Evolutionary conservation across 2,797 vertebrate species (phyloP).

Genomic region (Schizopygopsis pylzovi): DNA sequence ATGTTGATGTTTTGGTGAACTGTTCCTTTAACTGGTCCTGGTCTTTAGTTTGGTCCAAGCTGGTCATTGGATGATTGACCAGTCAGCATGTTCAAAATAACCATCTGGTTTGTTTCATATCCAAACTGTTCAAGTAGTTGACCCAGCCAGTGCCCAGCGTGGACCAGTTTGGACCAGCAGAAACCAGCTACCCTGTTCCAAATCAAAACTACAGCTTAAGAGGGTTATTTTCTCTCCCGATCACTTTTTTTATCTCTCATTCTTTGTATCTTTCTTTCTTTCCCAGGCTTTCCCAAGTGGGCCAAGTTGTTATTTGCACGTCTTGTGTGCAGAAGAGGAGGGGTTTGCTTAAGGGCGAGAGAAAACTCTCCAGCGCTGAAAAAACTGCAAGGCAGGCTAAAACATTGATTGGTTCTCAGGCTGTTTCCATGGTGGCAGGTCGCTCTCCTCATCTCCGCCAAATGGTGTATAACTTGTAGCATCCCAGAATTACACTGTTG

Average conservation of each 20-base stretch:
- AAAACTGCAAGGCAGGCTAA: slow-evolving; percentile 47
- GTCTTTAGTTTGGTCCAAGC: not conserved
- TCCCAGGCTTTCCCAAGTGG: slow-evolving; percentile 14
- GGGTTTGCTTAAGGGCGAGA: slow-evolving; percentile 61
- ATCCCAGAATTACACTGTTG: slow-evolving; percentile 67
- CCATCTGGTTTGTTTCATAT: not conserved
- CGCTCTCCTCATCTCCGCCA: slow-evolving; percentile 51
- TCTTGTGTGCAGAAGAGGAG: slow-evolving; percentile 24
- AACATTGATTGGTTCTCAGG: slow-evolving; percentile 56
- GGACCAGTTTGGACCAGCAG: not conserved
- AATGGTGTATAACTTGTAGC: slow-evolving; percentile 49
- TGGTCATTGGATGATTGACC: not conserved
- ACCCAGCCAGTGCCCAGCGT: not conserved
- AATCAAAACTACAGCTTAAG: not conserved
- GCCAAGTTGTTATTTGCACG: slow-evolving; percentile 45
- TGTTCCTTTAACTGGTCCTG: not conserved
- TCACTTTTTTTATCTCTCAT: not conserved
- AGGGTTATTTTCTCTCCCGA: not conserved
- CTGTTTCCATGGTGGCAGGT: slow-evolving; percentile 61
- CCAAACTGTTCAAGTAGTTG: not conserved
- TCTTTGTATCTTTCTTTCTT: not conserved
- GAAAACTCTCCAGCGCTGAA: slow-evolving; percentile 46
- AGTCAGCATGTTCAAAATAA: not conserved
- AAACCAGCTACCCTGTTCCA: not conserved
- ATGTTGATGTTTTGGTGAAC: not conserved